Evolutionary conservation across 1,140 invertebrate species (phyloP), one percentile per base, ranked within the genome.

Genomic region (Zaprionus gabonicus): DNA sequence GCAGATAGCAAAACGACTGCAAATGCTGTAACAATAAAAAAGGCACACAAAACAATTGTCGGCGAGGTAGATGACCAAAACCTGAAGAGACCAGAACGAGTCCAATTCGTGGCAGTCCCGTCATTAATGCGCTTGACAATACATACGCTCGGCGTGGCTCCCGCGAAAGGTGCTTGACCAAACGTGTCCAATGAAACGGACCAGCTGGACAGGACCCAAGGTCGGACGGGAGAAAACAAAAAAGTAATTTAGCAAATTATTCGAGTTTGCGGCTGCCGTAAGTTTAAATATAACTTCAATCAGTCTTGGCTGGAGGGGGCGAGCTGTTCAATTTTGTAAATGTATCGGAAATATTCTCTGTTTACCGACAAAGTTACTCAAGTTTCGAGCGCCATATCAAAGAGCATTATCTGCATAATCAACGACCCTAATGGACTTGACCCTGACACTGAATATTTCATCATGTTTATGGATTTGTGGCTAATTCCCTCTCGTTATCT

Each of bases 181-280:
- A 78, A 78, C 81, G 84, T 88, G 76, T 81, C 72, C 82, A 85
- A 79, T 71, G 49, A 51, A 85, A 72, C 57, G 62, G 23, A 38
- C 46, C 78, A 38, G 41, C 36, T 38, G 36, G 36, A 15, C 49
- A 55, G 51, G 28, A 53, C 38, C 36, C 84, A 88, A 88, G 84
- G 84, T 84, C 84, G 65, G 31, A 15, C 34, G 56, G 31, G 9
- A 34, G 9, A 28, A 72, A 88, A 88, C 66, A 81, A 84, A 77
- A 86, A 88, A 88, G 84, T 81, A 90, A 88, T 88, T 88, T 88
- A 67, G 64, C 78, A 90, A 88, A 88, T 88, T 90, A 84, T 88
- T 88, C 83, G 85, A 88, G 81, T 88, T 90, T 81, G 85, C 76
- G 85, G 81, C 81, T 72, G 70, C 71, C 78, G 58, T 78, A 90